Percentiles rank a stretch among this genome's conserved stretches.
Evolutionary conservation across 2,888 invertebrate genomes (phyloP).

Genomic region (Meta bourneti): DNA sequence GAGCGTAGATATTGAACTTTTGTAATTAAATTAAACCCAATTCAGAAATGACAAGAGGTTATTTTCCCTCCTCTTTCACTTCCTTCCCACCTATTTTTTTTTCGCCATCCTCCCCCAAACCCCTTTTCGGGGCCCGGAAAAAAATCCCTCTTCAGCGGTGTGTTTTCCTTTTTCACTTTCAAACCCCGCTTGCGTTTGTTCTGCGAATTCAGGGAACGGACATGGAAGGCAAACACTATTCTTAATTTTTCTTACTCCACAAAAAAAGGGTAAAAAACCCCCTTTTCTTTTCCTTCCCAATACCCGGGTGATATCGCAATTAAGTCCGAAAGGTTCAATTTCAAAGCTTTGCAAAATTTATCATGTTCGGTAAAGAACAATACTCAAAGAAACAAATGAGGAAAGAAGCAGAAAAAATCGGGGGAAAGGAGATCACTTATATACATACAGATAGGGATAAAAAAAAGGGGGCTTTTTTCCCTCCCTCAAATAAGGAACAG

Average conservation of each 20-base stretch:
- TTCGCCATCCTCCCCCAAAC: constrained; percentile 1
- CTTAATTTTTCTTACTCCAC: constrained; percentile 54
- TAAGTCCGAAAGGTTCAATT: constrained; percentile 76
- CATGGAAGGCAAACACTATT: constrained; percentile 62
- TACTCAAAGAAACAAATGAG: constrained; percentile 35
- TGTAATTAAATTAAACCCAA: constrained; percentile 77
- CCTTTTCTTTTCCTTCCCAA: constrained; percentile 51
- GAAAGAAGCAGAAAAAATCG: constrained; percentile 53
- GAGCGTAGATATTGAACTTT: constrained; percentile 73
- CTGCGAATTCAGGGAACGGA: constrained; percentile 16
- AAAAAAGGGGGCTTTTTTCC: constrained; percentile 15
- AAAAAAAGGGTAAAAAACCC: constrained; percentile 2
- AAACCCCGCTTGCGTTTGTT: constrained; percentile 53
- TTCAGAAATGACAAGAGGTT: constrained; percentile 67
- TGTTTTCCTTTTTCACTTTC: constrained; percentile 68
- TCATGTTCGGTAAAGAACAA: constrained; percentile 73
- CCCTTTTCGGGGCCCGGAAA: not conserved
- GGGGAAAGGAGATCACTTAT: constrained; percentile 8
- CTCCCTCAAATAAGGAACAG: not conserved
- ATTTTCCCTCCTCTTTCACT: constrained; percentile 18
- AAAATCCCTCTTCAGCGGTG: constrained; percentile 25
- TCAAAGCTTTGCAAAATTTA: constrained; percentile 76
- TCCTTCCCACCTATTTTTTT: constrained; percentile 55
- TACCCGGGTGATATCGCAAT: constrained; percentile 70
- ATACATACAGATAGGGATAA: not conserved